Conservation (phyloP, 2,113 vertebrate genomes). For the Epinephelus fuscoguttatus region DNA sequence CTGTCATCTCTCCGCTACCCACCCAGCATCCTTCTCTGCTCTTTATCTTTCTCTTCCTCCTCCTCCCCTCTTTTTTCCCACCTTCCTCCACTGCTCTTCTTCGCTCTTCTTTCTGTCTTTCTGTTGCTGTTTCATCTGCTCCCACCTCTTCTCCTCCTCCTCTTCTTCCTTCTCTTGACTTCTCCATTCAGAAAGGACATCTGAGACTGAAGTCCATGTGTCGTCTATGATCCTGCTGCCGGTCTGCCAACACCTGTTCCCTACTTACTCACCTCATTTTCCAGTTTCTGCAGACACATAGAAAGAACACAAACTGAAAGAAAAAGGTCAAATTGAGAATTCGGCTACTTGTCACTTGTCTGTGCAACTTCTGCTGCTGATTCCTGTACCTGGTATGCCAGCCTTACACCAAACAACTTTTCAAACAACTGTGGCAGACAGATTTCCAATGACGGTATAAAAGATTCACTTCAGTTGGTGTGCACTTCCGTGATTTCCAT, state of each 20-base stretch:
- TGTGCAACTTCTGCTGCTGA: background rate
- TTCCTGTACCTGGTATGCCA: background rate
- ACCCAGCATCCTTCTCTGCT: conserved; percentile 8
- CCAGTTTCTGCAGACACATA: background rate
- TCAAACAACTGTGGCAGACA: too few species aligned
- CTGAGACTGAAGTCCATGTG: conserved; percentile 21
- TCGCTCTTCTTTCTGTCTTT: conserved; percentile 18
- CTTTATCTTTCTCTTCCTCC: conserved; percentile 14
- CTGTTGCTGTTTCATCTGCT: conserved; percentile 19
- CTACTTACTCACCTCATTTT: conserved; percentile 37
- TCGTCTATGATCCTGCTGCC: conserved; percentile 2
- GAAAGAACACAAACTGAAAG: background rate
- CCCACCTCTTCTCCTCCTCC: background rate
- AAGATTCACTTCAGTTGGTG: too few species aligned
- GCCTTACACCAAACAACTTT: too few species aligned
- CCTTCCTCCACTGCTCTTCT: conserved; percentile 15
- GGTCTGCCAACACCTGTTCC: conserved; percentile 52
- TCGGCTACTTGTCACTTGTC: background rate
- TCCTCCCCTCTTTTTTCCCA: background rate
- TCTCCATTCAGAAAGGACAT: conserved; percentile 20
- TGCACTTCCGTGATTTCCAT: too few species aligned
- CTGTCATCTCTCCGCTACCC: conserved; percentile 9
- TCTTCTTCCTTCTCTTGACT: background rate
- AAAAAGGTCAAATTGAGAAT: background rate
- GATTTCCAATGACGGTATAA: too few species aligned